Conservation (phyloP, 2,113 vertebrate species). For the Cygnus atratus region DNA sequence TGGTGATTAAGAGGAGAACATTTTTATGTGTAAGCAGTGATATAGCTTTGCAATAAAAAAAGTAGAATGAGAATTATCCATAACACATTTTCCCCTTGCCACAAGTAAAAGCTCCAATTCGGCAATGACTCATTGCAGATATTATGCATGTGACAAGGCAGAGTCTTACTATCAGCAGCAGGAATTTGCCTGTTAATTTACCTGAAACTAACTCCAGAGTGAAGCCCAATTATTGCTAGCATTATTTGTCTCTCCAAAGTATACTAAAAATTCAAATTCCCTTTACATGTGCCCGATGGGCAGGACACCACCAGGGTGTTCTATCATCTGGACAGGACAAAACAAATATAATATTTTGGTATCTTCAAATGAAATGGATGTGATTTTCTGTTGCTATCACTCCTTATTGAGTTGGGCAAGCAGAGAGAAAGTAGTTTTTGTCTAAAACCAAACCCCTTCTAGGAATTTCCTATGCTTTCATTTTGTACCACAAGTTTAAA, state of each 20-base stretch:
- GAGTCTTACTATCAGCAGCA: background rate
- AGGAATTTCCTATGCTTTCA: background rate
- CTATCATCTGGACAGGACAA: background rate
- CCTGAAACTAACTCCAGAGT: background rate
- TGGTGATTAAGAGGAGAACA: constrained; percentile 30
- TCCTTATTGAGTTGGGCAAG: background rate
- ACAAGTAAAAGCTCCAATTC: constrained; percentile 12
- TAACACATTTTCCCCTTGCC: constrained; percentile 35
- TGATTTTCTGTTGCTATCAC: background rate
- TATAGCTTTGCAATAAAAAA: constrained; percentile 41
- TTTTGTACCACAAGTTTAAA: background rate
- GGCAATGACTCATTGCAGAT: background rate
- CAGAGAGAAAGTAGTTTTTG: background rate
- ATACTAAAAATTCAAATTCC: background rate
- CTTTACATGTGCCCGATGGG: background rate
- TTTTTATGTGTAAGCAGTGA: constrained; percentile 40
- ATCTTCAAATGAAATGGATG: background rate
- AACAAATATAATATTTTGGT: background rate
- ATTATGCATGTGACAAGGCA: rapidly evolving
- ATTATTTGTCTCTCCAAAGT: background rate
- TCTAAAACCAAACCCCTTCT: background rate
- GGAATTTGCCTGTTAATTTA: background rate
- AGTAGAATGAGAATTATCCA: constrained; percentile 29
- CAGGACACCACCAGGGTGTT: rapidly evolving
- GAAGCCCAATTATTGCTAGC: background rate